Evolutionary conservation across 2,797 vertebrate genomes (phyloP).

Genomic region (Loris lydekkerianus): DNA sequence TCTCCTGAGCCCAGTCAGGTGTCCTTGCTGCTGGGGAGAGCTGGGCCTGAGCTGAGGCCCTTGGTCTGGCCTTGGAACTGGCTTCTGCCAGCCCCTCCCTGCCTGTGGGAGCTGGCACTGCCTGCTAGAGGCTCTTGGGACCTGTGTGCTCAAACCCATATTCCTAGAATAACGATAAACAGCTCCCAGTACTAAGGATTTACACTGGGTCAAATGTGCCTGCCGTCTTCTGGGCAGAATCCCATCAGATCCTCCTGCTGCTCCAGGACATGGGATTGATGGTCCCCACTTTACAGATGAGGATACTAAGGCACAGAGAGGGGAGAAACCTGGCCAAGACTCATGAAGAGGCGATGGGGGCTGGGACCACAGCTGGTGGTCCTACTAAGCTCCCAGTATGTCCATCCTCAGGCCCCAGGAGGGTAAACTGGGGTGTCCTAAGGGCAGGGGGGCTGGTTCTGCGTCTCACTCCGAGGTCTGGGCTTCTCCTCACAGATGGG

Average conservation of each 20-base stretch:
- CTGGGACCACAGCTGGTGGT: neutral
- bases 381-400: neutral
- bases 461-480: neutral
- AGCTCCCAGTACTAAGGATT: slow-evolving; percentile 53
- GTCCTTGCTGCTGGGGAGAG: neutral
- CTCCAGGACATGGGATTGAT: neutral
- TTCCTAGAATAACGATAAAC: slow-evolving; percentile 73
- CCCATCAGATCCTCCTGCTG: neutral
- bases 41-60: neutral
- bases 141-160: slow-evolving; percentile 58
- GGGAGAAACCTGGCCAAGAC: neutral
- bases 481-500: slow-evolving; percentile 91
- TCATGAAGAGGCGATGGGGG: neutral
- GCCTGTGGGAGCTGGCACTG: slow-evolving; percentile 62
- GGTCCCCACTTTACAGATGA: neutral
- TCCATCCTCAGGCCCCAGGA: neutral
- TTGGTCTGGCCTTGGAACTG: slow-evolving; percentile 19
- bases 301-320: neutral
- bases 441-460: neutral
- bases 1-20: neutral
- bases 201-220: neutral
- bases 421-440: rapidly evolving
- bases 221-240: neutral
- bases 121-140: slow-evolving; percentile 55
- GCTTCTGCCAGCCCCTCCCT: slow-evolving; percentile 60